Conservation (phyloP, 2,797 vertebrate species). For the Nyctalus aviator region DNA sequence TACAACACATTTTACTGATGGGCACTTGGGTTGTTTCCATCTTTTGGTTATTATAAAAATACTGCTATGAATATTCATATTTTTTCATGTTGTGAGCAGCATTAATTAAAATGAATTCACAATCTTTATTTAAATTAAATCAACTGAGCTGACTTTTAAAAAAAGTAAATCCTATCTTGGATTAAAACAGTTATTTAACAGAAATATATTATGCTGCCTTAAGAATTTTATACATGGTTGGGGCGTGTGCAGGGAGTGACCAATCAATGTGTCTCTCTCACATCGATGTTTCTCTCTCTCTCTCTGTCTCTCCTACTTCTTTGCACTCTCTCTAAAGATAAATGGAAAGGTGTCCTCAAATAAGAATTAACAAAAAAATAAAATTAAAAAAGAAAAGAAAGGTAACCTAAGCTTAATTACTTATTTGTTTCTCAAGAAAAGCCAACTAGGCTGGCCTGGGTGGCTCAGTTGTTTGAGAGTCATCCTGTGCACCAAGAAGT, state of each 20-base stretch:
- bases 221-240: constrained; percentile 16
- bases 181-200: constrained; percentile 40
- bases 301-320: no score
- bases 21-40: neutral
- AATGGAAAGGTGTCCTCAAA: no score
- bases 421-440: neutral
- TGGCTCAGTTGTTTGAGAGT: no score
- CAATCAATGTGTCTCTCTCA: no score
- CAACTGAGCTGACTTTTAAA: constrained; percentile 26
- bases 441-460: no score
- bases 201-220: neutral
- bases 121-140: constrained; percentile 48
- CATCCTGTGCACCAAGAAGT: no score
- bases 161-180: constrained; percentile 32
- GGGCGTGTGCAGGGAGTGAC: no score
- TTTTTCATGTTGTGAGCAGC: constrained; percentile 39
- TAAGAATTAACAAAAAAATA: no score
- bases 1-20: neutral
- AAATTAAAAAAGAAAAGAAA: no score
- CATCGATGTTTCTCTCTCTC: no score
- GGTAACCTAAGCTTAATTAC: neutral
- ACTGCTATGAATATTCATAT: neutral
- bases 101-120: constrained; percentile 51
- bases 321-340: no score
- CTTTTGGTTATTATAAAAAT: neutral